Percentiles rank a stretch among this genome's conserved stretches.
These are phyloP conservation scores for Labrus mixtus DNA, from an alignment of 2,113 vertebrate species.

Conservation along the genomic window DNA sequence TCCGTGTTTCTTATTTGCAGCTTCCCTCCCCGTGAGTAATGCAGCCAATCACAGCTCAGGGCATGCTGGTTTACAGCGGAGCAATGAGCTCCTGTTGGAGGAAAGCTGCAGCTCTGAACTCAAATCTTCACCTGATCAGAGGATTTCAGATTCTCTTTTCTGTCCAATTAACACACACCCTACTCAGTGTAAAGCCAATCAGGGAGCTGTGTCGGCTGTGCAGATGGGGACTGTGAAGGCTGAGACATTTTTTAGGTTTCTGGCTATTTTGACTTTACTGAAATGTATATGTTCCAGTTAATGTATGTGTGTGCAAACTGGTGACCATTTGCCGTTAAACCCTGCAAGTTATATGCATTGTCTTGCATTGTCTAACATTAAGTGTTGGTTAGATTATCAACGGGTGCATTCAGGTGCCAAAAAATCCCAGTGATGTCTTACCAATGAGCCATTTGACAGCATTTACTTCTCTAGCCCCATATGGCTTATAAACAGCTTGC, in stretches of 20 bases:
- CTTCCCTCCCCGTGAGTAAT: conserved; percentile 68
- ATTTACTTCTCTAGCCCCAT: conserved; percentile 16
- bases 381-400: background rate
- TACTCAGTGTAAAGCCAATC: conserved; percentile 54
- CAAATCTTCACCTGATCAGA: conserved; percentile 68
- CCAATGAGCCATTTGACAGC: conserved; percentile 4
- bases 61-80: conserved; percentile 56
- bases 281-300: background rate
- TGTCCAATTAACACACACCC: conserved; percentile 65
- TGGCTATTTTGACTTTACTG: conserved; percentile 28
- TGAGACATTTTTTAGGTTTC: conserved; percentile 8
- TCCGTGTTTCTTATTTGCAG: conserved; percentile 79
- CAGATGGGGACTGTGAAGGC: conserved; percentile 19
- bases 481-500: conserved; percentile 25
- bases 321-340: background rate
- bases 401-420: conserved; percentile 1
- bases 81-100: conserved; percentile 57
- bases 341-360: background rate
- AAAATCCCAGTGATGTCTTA: conserved; percentile 16
- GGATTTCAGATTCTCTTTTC: conserved; percentile 55
- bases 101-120: conserved; percentile 56
- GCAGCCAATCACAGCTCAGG: conserved; percentile 80
- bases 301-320: background rate
- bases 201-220: conserved; percentile 17
- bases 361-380: background rate